These are phyloP conservation scores for Elysia chlorotica DNA, from an alignment of 1,140 invertebrate species.

Conservation along the genomic window DNA sequence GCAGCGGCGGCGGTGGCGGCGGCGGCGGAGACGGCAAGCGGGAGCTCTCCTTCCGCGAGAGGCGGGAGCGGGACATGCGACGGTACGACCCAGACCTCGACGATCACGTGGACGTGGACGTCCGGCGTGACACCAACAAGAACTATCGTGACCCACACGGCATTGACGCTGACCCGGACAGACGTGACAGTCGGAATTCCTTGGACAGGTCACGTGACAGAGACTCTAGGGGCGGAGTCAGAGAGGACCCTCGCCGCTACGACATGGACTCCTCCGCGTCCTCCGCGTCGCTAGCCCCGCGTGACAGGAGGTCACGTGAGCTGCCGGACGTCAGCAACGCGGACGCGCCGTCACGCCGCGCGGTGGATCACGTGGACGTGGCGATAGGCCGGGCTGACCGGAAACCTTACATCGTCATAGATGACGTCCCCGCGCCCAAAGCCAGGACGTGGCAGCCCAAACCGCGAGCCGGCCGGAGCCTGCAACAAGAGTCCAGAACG, in stretches of 20 bases:
- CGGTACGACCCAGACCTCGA: too few species aligned
- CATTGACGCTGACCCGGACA: neutral
- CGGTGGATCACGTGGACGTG: neutral
- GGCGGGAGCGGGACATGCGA: neutral
- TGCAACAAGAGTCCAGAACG: too few species aligned
- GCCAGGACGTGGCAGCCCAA: constrained; percentile 21
- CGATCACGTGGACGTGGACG: too few species aligned
- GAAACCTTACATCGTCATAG: too few species aligned
- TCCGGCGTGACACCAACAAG: too few species aligned
- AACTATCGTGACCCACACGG: neutral
- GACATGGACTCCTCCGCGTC: too few species aligned
- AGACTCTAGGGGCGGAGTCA: neutral
- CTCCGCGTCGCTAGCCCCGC: too few species aligned
- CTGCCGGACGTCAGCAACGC: neutral
- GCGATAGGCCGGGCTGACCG: too few species aligned
- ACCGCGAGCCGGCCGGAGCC: neutral
- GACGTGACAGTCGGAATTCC: neutral
- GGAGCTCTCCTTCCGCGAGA: neutral
- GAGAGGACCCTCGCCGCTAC: too few species aligned
- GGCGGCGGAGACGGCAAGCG: neutral
- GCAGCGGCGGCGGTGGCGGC: neutral
- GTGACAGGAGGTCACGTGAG: too few species aligned
- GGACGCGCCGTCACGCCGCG: neutral
- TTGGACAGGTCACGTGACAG: neutral
- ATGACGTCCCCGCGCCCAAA: too few species aligned